Conservation (phyloP, 1,140 invertebrate genomes). For the Amyelois transitella region DNA sequence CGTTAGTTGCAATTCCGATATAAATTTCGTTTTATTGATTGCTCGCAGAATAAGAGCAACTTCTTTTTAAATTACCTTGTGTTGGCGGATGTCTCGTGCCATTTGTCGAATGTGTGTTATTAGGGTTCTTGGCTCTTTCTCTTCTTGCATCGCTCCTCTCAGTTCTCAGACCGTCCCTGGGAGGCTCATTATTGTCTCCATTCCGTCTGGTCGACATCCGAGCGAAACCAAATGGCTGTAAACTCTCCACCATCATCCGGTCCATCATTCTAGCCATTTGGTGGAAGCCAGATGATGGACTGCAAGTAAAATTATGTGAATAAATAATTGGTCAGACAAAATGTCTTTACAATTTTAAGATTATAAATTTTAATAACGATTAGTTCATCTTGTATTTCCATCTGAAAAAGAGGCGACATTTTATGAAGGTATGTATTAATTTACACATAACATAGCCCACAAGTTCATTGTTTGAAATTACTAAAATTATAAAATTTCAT, state of each 20-base stretch:
- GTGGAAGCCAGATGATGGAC: constrained; percentile 75
- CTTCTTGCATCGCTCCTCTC: constrained; percentile 44
- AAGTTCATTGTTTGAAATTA: too few species aligned
- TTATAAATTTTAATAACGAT: too few species aligned
- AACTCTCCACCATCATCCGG: constrained; percentile 78
- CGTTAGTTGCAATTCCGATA: too few species aligned
- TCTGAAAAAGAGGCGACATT: too few species aligned
- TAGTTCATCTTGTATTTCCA: too few species aligned
- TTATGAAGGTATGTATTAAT: too few species aligned
- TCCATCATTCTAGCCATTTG: constrained; percentile 84
- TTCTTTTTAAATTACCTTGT: constrained; percentile 43
- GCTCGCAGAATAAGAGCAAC: too few species aligned
- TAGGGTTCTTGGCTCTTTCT: constrained; percentile 26
- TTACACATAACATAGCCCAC: too few species aligned
- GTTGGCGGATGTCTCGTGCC: constrained; percentile 59
- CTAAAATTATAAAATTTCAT: too few species aligned
- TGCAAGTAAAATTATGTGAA: constrained; percentile 12
- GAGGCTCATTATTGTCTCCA: constrained; percentile 26
- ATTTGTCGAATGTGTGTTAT: constrained; percentile 42
- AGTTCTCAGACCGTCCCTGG: constrained; percentile 55
- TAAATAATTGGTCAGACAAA: too few species aligned
- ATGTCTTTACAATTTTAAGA: too few species aligned
- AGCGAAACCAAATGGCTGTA: constrained; percentile 78
- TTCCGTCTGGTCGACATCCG: constrained; percentile 72
- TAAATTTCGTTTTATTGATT: too few species aligned